Evolutionary conservation across 2,113 vertebrate genomes (phyloP), one percentile per base, ranked within the genome.

Genomic region (Pomatorhinus ruficollis): DNA sequence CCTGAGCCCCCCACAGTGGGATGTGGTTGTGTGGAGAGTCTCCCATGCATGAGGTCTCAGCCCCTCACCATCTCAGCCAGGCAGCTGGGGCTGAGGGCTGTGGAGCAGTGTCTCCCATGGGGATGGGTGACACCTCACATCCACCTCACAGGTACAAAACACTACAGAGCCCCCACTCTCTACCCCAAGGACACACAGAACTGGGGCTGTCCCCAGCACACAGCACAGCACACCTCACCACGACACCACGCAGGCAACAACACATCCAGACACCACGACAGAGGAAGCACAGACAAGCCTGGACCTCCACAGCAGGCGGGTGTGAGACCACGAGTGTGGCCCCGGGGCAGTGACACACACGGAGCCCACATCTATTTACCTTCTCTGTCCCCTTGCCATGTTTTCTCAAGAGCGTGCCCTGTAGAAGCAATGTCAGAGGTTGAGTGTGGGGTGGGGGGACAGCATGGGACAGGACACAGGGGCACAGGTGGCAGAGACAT

Each of bases 381-480:
- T 98, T 98, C 97, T 98, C 98, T 96, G 98, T 97, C 95, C 98
- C 98, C 97, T 98, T 98, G 98, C 98, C 98, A 97, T 98, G 98
- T 96, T 98, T 98, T 98, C 98, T 98, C 98, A 98, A 98, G 97
- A 98, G 98, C 89, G 97, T 98, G 52, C 98, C 98, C 98, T 98
- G 98, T 97, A 98, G 98, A 98, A 97, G 98, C 97, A 98, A 98
- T 0, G 97, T 97, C 97, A 98, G 94, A 98, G 90, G 96, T 84
- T 97, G 97, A 98, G 98, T 90, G 93, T 81, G 78, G 49, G 44
- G 70, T 14, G 10, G 8, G 37, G 84, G 21, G 30, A 59, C 45
- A 52, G 24, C 14, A 13, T 23, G 68, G 89, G 76, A 80, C 2
- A 17, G 91, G 95, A 89, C 64, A 74, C 5, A 7, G 30, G 35